Conservation (phyloP, 1,140 invertebrate genomes). For the Neoseiulus cucumeris region DNA sequence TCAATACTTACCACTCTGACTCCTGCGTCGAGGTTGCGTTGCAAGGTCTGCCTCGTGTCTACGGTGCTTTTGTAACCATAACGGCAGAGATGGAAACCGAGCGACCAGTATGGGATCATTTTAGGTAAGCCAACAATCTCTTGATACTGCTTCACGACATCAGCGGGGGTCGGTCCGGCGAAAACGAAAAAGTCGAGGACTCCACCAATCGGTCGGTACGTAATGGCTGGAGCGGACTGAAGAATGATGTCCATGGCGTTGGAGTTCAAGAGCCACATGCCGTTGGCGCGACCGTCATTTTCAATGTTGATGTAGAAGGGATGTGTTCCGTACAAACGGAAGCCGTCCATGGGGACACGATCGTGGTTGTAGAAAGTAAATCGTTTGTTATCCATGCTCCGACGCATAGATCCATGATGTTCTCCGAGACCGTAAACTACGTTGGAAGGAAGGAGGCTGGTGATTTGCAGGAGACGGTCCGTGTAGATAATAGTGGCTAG, state of each 20-base stretch:
- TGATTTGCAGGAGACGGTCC: slow-evolving; percentile 34
- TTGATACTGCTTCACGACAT: slow-evolving; percentile 32
- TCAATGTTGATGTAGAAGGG: slow-evolving; percentile 19
- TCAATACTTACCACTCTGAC: slow-evolving; percentile 27
- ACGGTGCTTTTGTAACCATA: slow-evolving; percentile 47
- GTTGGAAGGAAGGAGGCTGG: slow-evolving; percentile 27
- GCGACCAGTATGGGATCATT: slow-evolving; percentile 31
- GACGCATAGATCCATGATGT: slow-evolving; percentile 13
- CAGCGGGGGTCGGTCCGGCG: slow-evolving; percentile 42
- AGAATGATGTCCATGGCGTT: slow-evolving; percentile 62
- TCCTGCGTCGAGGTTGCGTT: slow-evolving; percentile 23
- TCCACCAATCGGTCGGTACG: slow-evolving; percentile 51
- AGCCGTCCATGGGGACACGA: slow-evolving; percentile 2
- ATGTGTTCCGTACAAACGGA: slow-evolving; percentile 17
- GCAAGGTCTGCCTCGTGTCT: slow-evolving; percentile 33
- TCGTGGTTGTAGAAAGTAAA: slow-evolving; percentile 18
- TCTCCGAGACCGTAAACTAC: slow-evolving; percentile 35
- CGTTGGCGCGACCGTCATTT: slow-evolving; percentile 30
- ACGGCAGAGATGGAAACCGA: slow-evolving; percentile 35
- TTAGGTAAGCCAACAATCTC: slow-evolving; percentile 23
- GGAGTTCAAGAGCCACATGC: slow-evolving; percentile 52
- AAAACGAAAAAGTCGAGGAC: slow-evolving; percentile 52
- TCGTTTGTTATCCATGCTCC: slow-evolving; percentile 17
- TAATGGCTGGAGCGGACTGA: slow-evolving; percentile 52
- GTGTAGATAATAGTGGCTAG: slow-evolving; percentile 26